Evolutionary conservation across 2,888 invertebrate species (phyloP), one percentile per base, ranked within the genome.

Genomic region (Cremastobaeus sp.): DNA sequence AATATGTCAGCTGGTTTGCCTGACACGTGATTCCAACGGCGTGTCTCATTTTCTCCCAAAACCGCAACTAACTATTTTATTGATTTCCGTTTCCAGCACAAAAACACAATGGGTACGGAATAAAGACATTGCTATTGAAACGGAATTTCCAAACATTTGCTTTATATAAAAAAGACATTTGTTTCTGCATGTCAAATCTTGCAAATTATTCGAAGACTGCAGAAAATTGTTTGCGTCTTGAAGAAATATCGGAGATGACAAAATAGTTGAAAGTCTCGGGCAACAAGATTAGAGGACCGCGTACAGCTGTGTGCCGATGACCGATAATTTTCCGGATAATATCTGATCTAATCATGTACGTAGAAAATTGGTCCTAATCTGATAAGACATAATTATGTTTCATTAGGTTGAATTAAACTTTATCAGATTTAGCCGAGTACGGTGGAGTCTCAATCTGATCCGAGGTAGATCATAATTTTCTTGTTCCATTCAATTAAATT

Each of bases 361-460:
- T 32, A 20, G 45, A 32, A 34, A 45, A 57, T 45, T 45, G 6
- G 35, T 35, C 17, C 11, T 6, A 1, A 57, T 41, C 54, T 41
- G 39, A 54, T 57, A 57, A 45, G 20, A 18, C 12, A 15, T 45
- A 45, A 57, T 57, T 57, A 57, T 35, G 45, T 45, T 37, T 45
- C 34, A 41, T 57, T 57, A 25, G 17, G 15, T 17, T 3, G 35
- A 34, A 57, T 45, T 45, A 45, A 4, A 9, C 5, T 20, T 34
- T 57, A 45, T 57, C 57, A 45, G 57, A 57, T 45, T 0, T 35
- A 35, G 25, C 35, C 57, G 9, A 35, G 30, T 15, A 3, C 12
- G 17, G 0, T 17, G 0, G 8, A 50, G 34, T 50, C 15, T 34
- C 15, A 50, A 50, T 50, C 48, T 37, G 52, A 52, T 37, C 18